These are phyloP conservation scores for Pseudorectes ferrugineus DNA, from an alignment of 2,113 vertebrate species.

Conservation along the genomic window DNA sequence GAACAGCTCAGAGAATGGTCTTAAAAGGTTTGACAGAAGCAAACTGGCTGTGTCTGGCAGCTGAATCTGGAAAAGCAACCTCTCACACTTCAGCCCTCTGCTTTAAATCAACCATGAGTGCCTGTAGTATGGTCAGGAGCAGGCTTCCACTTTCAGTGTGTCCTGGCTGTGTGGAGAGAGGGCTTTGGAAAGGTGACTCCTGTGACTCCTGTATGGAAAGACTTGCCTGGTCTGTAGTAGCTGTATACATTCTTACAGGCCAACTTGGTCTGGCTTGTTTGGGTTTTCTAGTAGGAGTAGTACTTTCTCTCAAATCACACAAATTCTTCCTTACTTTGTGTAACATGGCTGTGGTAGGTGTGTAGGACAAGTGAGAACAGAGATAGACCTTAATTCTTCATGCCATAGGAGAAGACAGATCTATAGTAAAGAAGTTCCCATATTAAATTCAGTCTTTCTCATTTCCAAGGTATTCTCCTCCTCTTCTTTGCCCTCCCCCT, in stretches of 20 bases:
- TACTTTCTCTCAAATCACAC: background rate
- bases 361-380: background rate
- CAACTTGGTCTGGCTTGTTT: background rate
- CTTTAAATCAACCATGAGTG: background rate
- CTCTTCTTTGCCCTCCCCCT: conserved; percentile 82
- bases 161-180: background rate
- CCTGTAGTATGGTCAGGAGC: background rate
- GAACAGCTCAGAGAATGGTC: background rate
- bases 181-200: background rate
- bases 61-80: background rate
- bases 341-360: background rate
- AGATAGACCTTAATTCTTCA: background rate
- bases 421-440: background rate
- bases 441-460: conserved; percentile 70
- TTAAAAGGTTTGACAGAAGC: background rate
- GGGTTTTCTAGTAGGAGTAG: background rate
- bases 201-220: background rate
- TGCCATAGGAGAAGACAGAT: background rate
- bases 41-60: background rate
- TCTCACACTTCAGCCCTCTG: background rate
- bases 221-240: background rate
- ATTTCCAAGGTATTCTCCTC: conserved; percentile 78
- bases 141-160: background rate
- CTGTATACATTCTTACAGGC: background rate
- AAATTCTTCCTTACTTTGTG: background rate